phyloP scores from a whole-genome alignment of 2,797 vertebrate species.

The Thalassophryne amazonica region DNA sequence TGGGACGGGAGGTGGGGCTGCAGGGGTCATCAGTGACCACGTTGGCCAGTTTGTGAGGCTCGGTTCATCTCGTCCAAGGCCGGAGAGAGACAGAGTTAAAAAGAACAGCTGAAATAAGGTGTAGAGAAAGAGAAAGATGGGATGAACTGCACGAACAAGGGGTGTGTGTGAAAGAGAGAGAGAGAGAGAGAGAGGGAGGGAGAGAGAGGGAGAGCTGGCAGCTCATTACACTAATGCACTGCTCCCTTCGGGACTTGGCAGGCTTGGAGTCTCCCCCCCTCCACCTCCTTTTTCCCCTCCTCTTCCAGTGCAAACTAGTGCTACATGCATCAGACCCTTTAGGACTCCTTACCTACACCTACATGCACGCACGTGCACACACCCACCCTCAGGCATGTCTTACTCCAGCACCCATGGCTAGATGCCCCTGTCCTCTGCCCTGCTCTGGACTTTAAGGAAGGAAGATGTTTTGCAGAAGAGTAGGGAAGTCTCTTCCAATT shows the following conservation, averaged over 20 bases:
- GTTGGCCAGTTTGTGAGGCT: background rate
- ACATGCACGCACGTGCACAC: background rate
- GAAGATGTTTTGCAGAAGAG: constrained; percentile 20
- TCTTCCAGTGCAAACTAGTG: constrained; percentile 36
- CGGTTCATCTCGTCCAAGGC: background rate
- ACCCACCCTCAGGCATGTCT: constrained; percentile 14
- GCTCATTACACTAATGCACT: constrained; percentile 79
- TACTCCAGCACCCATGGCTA: constrained; percentile 9
- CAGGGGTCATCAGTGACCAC: constrained; percentile 29
- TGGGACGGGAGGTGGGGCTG: constrained; percentile 24
- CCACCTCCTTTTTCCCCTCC: constrained; percentile 17
- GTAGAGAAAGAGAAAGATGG: constrained; percentile 6
- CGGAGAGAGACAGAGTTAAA: background rate
- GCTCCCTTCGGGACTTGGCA: constrained; percentile 66
- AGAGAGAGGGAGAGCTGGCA: constrained; percentile 41
- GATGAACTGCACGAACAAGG: constrained; percentile 12
- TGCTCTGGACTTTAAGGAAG: constrained; percentile 29
- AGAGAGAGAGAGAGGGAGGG: background rate
- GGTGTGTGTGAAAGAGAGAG: constrained; percentile 4
- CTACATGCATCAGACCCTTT: constrained; percentile 22
- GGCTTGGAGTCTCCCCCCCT: constrained; percentile 32
- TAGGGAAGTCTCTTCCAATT: background rate
- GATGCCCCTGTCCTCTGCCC: constrained; percentile 35
- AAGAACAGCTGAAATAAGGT: constrained; percentile 5
- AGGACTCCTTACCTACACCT: constrained; percentile 25